These are phyloP conservation scores for Anas bahamensis DNA, from an alignment of 2,797 vertebrate species.

Conservation along the genomic window DNA sequence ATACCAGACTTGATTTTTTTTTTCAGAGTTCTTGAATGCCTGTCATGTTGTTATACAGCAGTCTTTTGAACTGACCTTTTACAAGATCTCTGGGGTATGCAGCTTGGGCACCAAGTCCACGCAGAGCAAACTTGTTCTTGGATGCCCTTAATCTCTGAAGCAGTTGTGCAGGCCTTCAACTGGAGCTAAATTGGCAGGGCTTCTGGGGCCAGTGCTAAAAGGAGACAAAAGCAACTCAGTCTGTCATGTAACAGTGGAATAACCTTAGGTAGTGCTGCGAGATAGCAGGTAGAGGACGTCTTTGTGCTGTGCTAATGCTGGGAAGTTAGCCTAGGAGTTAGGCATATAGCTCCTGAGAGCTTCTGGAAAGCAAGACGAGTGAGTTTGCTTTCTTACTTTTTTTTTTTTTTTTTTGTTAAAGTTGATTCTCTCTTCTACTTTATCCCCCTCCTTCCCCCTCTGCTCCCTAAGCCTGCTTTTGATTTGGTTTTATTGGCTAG, in stretches of 20 bases:
- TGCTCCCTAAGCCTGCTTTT: slow-evolving; percentile 71
- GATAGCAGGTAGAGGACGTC: slow-evolving; percentile 31
- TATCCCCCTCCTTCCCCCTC: slow-evolving; percentile 28
- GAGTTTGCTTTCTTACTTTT: slow-evolving; percentile 39
- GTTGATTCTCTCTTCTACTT: slow-evolving; percentile 26
- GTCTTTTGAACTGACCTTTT: neutral
- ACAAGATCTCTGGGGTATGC: neutral
- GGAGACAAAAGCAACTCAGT: neutral
- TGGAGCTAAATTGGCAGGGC: neutral
- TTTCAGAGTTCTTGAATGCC: neutral
- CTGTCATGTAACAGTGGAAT: neutral
- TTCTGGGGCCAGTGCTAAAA: neutral
- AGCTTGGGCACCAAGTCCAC: neutral
- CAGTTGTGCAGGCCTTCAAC: neutral
- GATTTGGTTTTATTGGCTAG: slow-evolving; percentile 79
- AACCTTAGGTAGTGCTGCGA: neutral
- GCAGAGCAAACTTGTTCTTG: neutral
- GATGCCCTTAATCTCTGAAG: neutral
- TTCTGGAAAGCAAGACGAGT: slow-evolving; percentile 21
- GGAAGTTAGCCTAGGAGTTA: neutral
- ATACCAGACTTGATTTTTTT: neutral
- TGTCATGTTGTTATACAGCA: neutral
- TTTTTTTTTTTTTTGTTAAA: slow-evolving; percentile 3
- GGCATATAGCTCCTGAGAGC: neutral
- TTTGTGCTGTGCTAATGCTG: slow-evolving; percentile 14